Conservation (phyloP, 2,797 vertebrate species). For the Oreochromis mossambicus region DNA sequence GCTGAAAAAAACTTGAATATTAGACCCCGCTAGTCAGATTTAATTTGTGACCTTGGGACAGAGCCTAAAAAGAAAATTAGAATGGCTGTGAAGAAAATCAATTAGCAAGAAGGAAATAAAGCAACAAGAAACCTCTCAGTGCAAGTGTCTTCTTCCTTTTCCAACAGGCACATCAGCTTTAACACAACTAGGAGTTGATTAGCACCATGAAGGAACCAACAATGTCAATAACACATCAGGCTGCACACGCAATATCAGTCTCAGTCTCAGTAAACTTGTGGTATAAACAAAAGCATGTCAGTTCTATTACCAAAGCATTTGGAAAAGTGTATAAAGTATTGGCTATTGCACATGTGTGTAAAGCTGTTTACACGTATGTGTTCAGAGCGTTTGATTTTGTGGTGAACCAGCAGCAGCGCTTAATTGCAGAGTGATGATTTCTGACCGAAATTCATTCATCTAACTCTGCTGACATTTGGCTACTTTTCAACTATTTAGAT, state of each 20-base stretch:
- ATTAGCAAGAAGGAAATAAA: conserved; percentile 39
- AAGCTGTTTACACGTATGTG: background rate
- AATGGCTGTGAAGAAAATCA: conserved; percentile 49
- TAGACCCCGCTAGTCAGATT: background rate
- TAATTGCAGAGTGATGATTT: background rate
- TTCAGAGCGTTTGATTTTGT: background rate
- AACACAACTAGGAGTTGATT: conserved; percentile 68
- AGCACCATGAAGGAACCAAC: conserved; percentile 42
- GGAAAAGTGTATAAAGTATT: background rate
- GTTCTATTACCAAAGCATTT: background rate
- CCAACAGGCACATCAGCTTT: conserved; percentile 71
- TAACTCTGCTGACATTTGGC: conserved; percentile 7
- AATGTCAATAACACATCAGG: conserved; percentile 16
- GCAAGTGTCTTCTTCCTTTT: conserved; percentile 75
- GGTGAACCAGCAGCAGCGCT: background rate
- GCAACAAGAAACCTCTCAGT: conserved; percentile 68
- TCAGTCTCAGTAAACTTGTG: background rate
- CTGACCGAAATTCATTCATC: background rate
- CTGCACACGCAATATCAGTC: background rate
- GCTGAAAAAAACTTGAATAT: conserved; percentile 16
- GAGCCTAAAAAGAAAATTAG: conserved; percentile 11
- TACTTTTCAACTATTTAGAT: conserved; percentile 5
- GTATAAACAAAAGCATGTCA: background rate
- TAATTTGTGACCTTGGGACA: conserved; percentile 50
- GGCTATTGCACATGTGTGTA: background rate